Base-by-base conservation (phyloP, 2,888 invertebrate genomes). In the Agrotis puta region DNA sequence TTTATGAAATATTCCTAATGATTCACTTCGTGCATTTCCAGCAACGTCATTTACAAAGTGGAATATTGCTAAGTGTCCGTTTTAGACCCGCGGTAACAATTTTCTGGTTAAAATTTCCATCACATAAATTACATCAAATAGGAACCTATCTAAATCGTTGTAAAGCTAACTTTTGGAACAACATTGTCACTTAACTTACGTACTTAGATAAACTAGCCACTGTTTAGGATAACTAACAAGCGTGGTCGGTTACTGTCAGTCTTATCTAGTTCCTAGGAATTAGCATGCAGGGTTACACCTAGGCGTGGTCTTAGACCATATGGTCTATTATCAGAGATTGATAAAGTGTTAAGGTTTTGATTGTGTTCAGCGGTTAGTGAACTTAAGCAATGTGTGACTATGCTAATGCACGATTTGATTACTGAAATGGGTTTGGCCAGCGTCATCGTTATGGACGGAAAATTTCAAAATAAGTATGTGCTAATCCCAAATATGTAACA, bases 181-280 rank as follows among this genome's bases (percentile, higher is more conserved):
- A 63, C 51, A 65, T 53, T 82, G 63, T 59, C 50, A n/a, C 6
- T 61, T 70, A 22, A 59, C 20, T 81, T 57, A 74, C 68, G 63
- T 45, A 51, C 50, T n/a, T 0, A 53, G 70, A 81, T 81, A 82
- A 82, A 58, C 47, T 5, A n/a, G 67, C 68, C 53, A 50, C 79
- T 70, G 79, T 82, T 81, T 82, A 48, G 65, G 79, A 68, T 70
- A 82, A 79, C 65, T 64, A 81, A 81, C 63, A 78, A 78, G 71
- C 68, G 78, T 72, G 51, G 67, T 70, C 47, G 48, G 56, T 65
- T 54, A 50, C 70, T 79, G 87, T 76, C 83, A 77, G 66, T 76
- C 76, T 87, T 88, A 88, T 87, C 87, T 81, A 79, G 84, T 90
- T 89, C 85, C 83, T 87, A 77, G 69, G 53, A 74, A 83, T 85